These are phyloP conservation scores for Drosophila leonis DNA, from an alignment of 2,888 invertebrate genomes.

Conservation along the genomic window DNA sequence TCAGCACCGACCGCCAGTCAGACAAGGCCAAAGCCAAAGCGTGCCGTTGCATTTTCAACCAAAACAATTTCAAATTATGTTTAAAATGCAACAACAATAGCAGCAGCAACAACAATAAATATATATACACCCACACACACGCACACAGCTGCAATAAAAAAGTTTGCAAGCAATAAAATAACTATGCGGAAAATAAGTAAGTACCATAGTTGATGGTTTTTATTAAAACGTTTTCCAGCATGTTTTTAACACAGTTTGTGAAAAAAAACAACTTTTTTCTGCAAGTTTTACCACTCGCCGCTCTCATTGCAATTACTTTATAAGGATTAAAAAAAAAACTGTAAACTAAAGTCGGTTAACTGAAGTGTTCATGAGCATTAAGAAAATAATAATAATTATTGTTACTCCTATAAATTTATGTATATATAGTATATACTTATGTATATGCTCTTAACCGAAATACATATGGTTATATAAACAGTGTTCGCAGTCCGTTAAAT, in stretches of 20 bases:
- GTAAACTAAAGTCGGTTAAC: neutral
- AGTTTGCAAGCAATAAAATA: constrained; percentile 72
- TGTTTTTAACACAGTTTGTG: constrained; percentile 52
- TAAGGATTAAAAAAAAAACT: neutral
- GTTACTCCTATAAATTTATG: neutral
- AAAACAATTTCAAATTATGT: constrained; percentile 76
- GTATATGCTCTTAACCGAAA: neutral
- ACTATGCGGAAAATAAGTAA: constrained; percentile 64
- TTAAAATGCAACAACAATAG: constrained; percentile 45
- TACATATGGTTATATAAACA: neutral
- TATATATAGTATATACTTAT: too few species aligned
- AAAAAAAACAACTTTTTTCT: constrained; percentile 32
- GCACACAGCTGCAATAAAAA: constrained; percentile 57
- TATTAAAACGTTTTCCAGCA: constrained; percentile 66
- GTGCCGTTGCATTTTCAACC: constrained; percentile 68
- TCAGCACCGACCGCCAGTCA: constrained; percentile 19
- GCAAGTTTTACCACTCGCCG: constrained; percentile 58
- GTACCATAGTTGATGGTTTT: constrained; percentile 64
- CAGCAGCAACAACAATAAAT: constrained; percentile 8
- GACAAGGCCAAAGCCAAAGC: constrained; percentile 66
- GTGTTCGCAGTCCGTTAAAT: neutral
- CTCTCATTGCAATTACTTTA: constrained; percentile 25
- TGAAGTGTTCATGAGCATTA: neutral
- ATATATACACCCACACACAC: constrained; percentile 17
- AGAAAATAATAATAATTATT: neutral